phyloP scores from a whole-genome alignment of 2,888 invertebrate species.

The Cinara cedri region DNA sequence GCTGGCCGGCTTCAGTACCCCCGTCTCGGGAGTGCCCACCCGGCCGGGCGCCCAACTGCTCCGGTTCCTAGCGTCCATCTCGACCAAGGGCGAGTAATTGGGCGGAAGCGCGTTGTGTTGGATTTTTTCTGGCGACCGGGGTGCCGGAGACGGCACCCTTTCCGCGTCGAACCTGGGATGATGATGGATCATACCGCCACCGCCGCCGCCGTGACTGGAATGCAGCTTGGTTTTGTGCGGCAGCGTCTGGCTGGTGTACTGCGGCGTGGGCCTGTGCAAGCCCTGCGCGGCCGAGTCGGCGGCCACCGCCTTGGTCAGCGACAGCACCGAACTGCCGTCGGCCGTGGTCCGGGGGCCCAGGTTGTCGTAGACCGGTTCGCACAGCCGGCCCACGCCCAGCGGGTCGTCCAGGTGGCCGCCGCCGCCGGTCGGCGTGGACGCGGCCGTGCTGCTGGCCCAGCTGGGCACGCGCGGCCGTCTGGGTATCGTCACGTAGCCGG shows the following conservation, averaged over 20 bases:
- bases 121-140: slow-evolving; percentile 20
- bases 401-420: slow-evolving; percentile 59
- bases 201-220: slow-evolving; percentile 1
- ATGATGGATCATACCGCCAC: slow-evolving; percentile 34
- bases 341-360: slow-evolving; percentile 83
- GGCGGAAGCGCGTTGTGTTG: slow-evolving; percentile 40
- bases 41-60: slow-evolving; percentile 61
- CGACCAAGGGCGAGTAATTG: slow-evolving; percentile 60
- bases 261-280: slow-evolving; percentile 52
- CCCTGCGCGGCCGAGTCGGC: slow-evolving; percentile 55
- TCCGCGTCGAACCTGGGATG: background rate
- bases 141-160: background rate
- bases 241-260: slow-evolving; percentile 57
- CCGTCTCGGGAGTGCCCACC: slow-evolving; percentile 61
- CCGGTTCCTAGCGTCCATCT: slow-evolving; percentile 63
- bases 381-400: slow-evolving; percentile 64
- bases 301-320: slow-evolving; percentile 56
- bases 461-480: slow-evolving; percentile 81
- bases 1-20: slow-evolving; percentile 49
- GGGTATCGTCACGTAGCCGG: slow-evolving; percentile 84
- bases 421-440: slow-evolving; percentile 64
- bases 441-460: slow-evolving; percentile 72
- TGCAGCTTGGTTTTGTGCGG: slow-evolving; percentile 58
- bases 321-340: slow-evolving; percentile 70
- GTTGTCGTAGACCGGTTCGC: slow-evolving; percentile 85